phyloP scores from a whole-genome alignment of 2,113 vertebrate genomes.

The Macrotis lagotis region DNA sequence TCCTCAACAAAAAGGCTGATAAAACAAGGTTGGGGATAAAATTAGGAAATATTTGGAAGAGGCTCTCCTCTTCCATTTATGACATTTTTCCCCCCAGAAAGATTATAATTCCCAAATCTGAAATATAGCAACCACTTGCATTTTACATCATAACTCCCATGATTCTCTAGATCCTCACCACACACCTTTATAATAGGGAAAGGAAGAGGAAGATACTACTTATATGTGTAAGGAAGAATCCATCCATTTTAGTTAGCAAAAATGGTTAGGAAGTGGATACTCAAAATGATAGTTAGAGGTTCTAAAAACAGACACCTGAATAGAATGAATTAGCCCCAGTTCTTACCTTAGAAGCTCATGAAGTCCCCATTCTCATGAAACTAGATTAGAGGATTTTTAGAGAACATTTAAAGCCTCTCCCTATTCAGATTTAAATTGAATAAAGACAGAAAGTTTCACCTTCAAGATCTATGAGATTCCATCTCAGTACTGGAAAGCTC shows the following conservation, averaged over 20 bases:
- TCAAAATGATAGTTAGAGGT: not conserved
- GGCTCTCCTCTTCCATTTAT: not conserved
- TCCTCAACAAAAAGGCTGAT: not conserved
- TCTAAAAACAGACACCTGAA: not conserved
- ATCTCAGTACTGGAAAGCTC: slow-evolving; percentile 14
- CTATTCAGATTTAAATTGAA: not conserved
- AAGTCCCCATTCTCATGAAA: not conserved
- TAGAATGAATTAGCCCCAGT: not conserved
- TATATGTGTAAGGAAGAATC: not conserved
- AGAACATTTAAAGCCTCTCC: not conserved
- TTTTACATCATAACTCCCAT: not conserved
- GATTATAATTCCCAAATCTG: not conserved
- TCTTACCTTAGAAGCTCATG: not conserved
- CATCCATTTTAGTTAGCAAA: not conserved
- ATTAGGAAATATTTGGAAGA: not conserved
- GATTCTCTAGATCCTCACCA: not conserved
- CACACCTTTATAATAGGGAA: not conserved
- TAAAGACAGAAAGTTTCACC: not conserved
- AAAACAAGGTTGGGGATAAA: not conserved
- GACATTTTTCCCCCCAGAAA: not conserved
- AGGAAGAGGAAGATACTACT: not conserved
- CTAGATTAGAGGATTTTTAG: not conserved
- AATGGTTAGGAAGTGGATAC: not conserved
- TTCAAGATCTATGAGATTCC: not conserved
- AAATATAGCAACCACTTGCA: not conserved